These are phyloP conservation scores for Colinus virginianus DNA, from an alignment of 2,113 vertebrate genomes.

Conservation along the genomic window DNA sequence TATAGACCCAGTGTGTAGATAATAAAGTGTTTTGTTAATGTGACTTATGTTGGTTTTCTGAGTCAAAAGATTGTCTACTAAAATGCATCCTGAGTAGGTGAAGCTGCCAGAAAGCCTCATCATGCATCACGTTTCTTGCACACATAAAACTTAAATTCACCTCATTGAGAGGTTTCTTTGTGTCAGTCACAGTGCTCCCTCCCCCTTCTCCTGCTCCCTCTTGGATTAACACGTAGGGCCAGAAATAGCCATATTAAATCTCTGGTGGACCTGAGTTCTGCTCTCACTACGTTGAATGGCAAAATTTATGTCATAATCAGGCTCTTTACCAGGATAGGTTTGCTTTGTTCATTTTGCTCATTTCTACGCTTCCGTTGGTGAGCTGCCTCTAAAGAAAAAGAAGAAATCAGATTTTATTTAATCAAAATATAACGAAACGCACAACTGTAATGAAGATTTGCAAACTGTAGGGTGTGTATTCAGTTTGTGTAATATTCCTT, in stretches of 20 bases:
- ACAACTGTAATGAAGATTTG: constrained; percentile 70
- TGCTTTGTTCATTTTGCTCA: not conserved
- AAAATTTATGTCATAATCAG: not conserved
- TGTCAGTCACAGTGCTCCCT: not conserved
- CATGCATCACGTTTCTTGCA: not conserved
- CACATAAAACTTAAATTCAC: not conserved
- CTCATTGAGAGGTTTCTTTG: not conserved
- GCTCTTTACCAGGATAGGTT: not conserved
- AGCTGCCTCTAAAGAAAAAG: constrained; percentile 40
- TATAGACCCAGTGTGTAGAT: not conserved
- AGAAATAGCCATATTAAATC: not conserved
- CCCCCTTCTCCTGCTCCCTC: not conserved
- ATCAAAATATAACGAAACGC: constrained; percentile 30
- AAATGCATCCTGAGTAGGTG: not conserved
- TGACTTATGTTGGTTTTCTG: not conserved
- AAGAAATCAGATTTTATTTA: constrained; percentile 28
- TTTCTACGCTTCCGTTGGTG: constrained; percentile 29
- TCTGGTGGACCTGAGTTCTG: not conserved
- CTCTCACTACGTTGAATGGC: not conserved
- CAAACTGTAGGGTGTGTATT: constrained; percentile 65
- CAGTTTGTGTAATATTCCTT: constrained; percentile 70
- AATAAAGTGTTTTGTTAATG: not conserved
- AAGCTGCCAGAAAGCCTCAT: not conserved
- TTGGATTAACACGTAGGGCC: not conserved
- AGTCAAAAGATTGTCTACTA: not conserved